Percentiles rank a stretch among this genome's conserved stretches.
These are phyloP conservation scores for Columba guinea DNA, from an alignment of 2,797 vertebrate species.

Conservation along the genomic window DNA sequence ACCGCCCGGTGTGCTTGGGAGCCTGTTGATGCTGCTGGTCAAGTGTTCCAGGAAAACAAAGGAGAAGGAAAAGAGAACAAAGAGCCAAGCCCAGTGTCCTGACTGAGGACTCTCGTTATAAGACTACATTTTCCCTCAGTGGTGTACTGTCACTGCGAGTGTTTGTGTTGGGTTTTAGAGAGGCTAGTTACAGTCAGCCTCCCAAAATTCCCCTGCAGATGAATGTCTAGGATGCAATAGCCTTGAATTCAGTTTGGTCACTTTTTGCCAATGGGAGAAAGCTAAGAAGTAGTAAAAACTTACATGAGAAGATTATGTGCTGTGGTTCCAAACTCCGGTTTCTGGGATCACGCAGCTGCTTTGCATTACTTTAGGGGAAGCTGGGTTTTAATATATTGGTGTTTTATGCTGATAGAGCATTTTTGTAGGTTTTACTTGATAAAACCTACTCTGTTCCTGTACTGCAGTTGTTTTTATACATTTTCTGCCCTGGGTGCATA, in stretches of 20 bases:
- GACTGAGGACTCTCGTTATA: fast-evolving
- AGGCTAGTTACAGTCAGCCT: too few species aligned
- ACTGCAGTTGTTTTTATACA: neutral
- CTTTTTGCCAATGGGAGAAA: neutral
- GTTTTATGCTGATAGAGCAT: neutral
- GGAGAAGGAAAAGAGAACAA: neutral
- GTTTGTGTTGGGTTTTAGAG: neutral
- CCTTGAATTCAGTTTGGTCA: neutral
- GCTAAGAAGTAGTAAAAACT: neutral
- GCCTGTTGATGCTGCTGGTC: neutral
- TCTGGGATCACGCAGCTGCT: neutral
- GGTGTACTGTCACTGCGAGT: neutral
- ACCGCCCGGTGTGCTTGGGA: fast-evolving
- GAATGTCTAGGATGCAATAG: neutral
- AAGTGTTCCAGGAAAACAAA: neutral
- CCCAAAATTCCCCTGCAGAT: neutral
- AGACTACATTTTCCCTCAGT: neutral
- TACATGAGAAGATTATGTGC: neutral
- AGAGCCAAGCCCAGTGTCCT: neutral
- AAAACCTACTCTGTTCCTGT: neutral
- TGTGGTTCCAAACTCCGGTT: neutral
- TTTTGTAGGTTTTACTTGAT: neutral
- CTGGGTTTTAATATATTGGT: neutral
- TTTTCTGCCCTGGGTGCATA: neutral
- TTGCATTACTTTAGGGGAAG: neutral